Conservation (phyloP, 2,888 invertebrate genomes). For the Caenorhabditis imperialis region DNA sequence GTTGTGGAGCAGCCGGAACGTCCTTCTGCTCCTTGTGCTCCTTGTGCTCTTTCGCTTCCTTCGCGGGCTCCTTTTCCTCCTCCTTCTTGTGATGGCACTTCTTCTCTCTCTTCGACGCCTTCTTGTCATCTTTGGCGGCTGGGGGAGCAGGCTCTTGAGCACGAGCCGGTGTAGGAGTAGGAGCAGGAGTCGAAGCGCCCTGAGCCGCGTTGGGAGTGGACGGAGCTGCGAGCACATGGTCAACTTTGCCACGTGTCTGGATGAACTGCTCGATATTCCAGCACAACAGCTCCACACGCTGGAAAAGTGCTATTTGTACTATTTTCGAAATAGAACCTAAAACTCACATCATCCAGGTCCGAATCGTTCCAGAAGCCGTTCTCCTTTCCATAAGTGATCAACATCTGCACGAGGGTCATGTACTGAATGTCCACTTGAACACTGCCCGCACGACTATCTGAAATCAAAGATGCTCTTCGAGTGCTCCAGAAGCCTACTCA, state of each 20-base stretch:
- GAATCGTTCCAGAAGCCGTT: slow-evolving; percentile 54
- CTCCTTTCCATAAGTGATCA: slow-evolving; percentile 49
- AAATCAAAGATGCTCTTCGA: not conserved
- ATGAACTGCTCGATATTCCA: slow-evolving; percentile 54
- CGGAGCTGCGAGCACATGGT: slow-evolving; percentile 16
- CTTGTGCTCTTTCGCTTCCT: no score
- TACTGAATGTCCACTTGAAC: slow-evolving; percentile 57
- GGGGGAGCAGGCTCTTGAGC: not conserved
- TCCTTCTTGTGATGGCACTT: no score
- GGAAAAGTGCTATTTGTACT: slow-evolving; percentile 3
- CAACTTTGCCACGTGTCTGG: slow-evolving; percentile 33
- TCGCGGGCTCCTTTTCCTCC: no score
- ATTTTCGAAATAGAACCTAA: not conserved
- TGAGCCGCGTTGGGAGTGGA: slow-evolving; percentile 18
- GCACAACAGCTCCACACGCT: slow-evolving; percentile 48
- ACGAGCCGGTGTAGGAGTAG: not conserved
- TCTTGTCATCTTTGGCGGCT: no score
- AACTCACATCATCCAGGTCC: slow-evolving; percentile 44
- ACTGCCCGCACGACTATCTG: slow-evolving; percentile 50
- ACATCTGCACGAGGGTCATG: slow-evolving; percentile 46
- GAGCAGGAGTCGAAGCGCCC: not conserved
- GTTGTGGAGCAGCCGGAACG: no score
- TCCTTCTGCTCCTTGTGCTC: no score
- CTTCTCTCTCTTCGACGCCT: no score
- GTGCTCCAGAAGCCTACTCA: slow-evolving; percentile 1